Percentiles rank a stretch among this genome's conserved stretches.
These are phyloP conservation scores for Ctenopoma multispine DNA, from an alignment of 2,797 vertebrate species.

Conservation along the genomic window DNA sequence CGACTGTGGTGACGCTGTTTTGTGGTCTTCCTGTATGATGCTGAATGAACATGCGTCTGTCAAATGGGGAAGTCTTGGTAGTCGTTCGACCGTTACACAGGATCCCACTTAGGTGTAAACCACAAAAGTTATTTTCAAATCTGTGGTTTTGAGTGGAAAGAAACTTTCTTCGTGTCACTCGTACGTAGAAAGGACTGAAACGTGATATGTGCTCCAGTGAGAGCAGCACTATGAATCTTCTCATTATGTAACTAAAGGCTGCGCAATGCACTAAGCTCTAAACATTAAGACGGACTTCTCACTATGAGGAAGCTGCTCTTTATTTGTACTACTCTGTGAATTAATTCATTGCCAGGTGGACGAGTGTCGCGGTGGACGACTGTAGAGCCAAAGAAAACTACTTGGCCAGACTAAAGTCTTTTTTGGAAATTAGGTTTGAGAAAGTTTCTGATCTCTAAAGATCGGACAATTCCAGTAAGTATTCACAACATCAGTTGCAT, in stretches of 20 bases:
- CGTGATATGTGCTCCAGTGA: not conserved
- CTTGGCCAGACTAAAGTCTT: too few relatives aligned
- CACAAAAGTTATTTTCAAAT: slow-evolving; percentile 5
- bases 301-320: slow-evolving; percentile 22
- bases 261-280: slow-evolving; percentile 24
- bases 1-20: not conserved
- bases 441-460: too few relatives aligned
- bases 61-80: slow-evolving; percentile 58
- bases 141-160: not conserved
- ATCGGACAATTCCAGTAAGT: too few relatives aligned
- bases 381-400: too few relatives aligned
- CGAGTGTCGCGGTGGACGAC: not conserved
- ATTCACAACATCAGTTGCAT: too few relatives aligned
- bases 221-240: not conserved
- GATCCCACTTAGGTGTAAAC: slow-evolving; percentile 2
- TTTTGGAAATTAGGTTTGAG: too few relatives aligned
- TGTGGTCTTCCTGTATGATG: slow-evolving; percentile 25
- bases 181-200: not conserved
- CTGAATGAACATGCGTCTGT: slow-evolving; percentile 46
- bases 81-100: slow-evolving; percentile 9
- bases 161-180: not conserved
- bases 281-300: slow-evolving; percentile 49
- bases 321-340: slow-evolving; percentile 14
- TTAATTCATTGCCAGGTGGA: slow-evolving; percentile 3
- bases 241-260: slow-evolving; percentile 37